Conservation (phyloP, 2,113 vertebrate species). For the Sigmodon hispidus region DNA sequence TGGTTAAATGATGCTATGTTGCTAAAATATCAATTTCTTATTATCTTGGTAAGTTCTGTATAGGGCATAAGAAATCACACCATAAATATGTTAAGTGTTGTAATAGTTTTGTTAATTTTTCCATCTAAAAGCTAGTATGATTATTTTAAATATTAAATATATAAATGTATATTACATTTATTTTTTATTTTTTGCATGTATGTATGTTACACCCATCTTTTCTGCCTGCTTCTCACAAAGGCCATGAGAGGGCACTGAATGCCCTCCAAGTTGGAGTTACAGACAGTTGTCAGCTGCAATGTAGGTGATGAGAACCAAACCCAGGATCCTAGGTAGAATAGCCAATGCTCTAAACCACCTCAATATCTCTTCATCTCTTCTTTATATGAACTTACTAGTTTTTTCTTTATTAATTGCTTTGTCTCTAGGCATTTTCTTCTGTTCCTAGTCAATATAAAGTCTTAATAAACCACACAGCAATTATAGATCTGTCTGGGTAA, state of each 20-base stretch:
- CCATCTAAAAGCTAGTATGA: background rate
- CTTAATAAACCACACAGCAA: background rate
- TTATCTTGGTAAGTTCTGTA: background rate
- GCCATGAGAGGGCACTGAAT: background rate
- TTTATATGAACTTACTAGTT: background rate
- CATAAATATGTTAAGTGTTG: background rate
- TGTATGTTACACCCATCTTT: background rate
- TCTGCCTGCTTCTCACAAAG: background rate
- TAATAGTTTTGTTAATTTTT: background rate
- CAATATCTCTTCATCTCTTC: background rate
- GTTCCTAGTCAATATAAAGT: background rate
- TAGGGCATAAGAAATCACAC: background rate
- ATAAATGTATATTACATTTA: too few species aligned
- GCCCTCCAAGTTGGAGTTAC: background rate
- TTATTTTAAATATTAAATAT: background rate
- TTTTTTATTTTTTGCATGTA: background rate
- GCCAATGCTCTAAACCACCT: background rate
- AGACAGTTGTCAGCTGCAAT: background rate
- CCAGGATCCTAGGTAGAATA: background rate
- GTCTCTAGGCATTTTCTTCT: background rate
- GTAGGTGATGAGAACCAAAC: too few species aligned
- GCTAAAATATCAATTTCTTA: background rate
- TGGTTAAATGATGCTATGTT: background rate
- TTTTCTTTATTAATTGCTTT: background rate
- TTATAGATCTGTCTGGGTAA: background rate